Evolutionary conservation across 2,113 vertebrate species (phyloP), one percentile per base, ranked within the genome.

Genomic region (Paralichthys olivaceus): DNA sequence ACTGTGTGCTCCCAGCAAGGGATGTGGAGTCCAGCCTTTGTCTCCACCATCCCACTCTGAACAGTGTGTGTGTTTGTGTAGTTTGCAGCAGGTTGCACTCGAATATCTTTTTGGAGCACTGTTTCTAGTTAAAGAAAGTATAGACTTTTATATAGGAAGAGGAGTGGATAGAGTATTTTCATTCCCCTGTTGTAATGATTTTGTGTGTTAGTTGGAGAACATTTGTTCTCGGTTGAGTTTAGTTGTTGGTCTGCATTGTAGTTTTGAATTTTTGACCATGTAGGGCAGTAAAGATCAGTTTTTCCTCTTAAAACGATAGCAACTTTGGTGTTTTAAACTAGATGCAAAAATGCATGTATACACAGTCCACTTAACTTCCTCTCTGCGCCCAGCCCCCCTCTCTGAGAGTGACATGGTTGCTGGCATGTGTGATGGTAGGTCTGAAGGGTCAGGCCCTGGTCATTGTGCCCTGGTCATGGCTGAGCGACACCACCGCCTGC

Each of bases 401-500:
- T 62, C 79, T 79, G 80, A 75, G 72, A 85, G 82, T 89, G 83
- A 87, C 85, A 77, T 76, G 74, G 81, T 84, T 85, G 80, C 82
- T 88, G 81, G 79, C 89, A 86, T 91, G 84, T 89, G 86, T 86
- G 84, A 87, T 88, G 85, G 81, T 81, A 43, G 88, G 87, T 88
- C 87, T 85, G 77, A 79, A 88, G 90, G 90, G 91, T 92, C 91
- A 92, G 86, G 77, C 74, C 88, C 82, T 93, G 90, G 92, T 91
- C 92, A 93, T 92, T 92, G 91, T 90, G 89, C 87, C 85, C 90
- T 90, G 89, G 89, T 94, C 92, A 92, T 89, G 89, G 90, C 90
- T 94, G 90, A 93, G 87, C 82, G 91, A 91, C 91, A 92, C 90
- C 76, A 87, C 89, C 84, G 90, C 88, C 91, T 92, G 91, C 91